phyloP scores from a whole-genome alignment of 2,113 vertebrate genomes.

The Planiliza haematocheilus region DNA sequence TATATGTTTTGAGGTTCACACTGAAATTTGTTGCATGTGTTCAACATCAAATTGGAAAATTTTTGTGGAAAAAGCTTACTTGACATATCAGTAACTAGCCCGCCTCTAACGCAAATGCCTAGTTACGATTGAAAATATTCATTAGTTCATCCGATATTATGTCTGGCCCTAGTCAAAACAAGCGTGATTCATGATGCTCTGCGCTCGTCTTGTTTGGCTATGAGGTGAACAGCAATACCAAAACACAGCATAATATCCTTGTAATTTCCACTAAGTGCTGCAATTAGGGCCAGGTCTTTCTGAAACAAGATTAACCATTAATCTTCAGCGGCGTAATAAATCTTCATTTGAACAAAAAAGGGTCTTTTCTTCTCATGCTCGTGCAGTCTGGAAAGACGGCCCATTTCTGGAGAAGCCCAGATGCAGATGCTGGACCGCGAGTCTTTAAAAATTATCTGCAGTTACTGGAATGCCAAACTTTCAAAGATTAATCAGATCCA shows the following conservation, averaged over 20 bases:
- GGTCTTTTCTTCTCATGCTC: conserved; percentile 12
- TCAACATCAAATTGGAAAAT: background rate
- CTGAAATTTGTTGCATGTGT: background rate
- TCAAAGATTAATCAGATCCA: background rate
- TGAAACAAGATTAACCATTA: conserved; percentile 36
- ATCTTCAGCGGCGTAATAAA: conserved; percentile 56
- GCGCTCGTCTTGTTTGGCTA: conserved; percentile 19
- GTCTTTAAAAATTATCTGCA: conserved; percentile 14
- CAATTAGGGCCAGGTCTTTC: conserved; percentile 33
- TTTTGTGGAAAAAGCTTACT: too few species aligned
- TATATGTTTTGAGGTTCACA: background rate
- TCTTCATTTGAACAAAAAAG: conserved; percentile 41
- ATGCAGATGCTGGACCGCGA: conserved; percentile 1
- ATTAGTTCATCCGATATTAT: conserved; percentile 11
- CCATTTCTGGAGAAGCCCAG: background rate
- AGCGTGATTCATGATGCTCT: conserved; percentile 30
- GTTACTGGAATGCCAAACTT: conserved; percentile 12
- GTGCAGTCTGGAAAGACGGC: background rate
- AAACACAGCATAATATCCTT: conserved; percentile 43
- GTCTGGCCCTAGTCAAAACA: conserved; percentile 27
- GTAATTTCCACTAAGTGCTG: conserved; percentile 47
- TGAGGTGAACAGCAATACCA: conserved; percentile 27
- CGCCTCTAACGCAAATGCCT: too few species aligned
- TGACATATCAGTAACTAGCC: too few species aligned
- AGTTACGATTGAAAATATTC: background rate